Evolutionary conservation across 2,797 vertebrate genomes (phyloP), one percentile per base, ranked within the genome.

Genomic region (Acanthis flammea): DNA sequence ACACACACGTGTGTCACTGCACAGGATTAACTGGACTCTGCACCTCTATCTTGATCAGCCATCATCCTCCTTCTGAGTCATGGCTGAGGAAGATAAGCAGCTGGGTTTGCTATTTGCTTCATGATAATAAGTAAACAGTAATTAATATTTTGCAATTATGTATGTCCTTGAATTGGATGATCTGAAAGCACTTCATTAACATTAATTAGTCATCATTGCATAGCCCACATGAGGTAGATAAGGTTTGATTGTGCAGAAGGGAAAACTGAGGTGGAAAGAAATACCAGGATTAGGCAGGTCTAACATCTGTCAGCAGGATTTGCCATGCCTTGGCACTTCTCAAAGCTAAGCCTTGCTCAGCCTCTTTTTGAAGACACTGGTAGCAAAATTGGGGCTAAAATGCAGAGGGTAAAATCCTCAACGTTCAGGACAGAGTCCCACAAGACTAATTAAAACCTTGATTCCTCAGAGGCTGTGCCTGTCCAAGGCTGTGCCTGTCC

Each of bases 71-170:
- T 77, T 92, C 91, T 96, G 91, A 85, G 73, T 96, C 93, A 95
- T 28, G 61, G 54, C 82, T 90, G 72, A 88, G 25, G 57, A 39
- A 92, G 71, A 92, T 86, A 96, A 94, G 75, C 55, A 94, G 57
- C 75, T 83, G 61, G 19, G 41, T 85, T 85, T 94, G 68, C 61
- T 90, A 44, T 83, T 80, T 58, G 21, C 72, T 94, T 91, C 18
- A 37, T 54, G 47, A 58, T 72, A 91, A 91, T 88, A 77, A 77
- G 93, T 94, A 96, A 95, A 96, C 25, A 95, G 42, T 91, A 94
- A 94, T 96, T 95, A 95, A 50, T 78, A 84, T 96, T 94, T 95
- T 94, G 94, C 66, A 96, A 95, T 91, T 55, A 28, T 80, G 42
- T 51, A 62, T 22, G 13, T 41, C 39, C 19, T 88, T 92, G 73